These are phyloP conservation scores for Coilia nasus DNA, from an alignment of 2,797 vertebrate species.

Conservation along the genomic window DNA sequence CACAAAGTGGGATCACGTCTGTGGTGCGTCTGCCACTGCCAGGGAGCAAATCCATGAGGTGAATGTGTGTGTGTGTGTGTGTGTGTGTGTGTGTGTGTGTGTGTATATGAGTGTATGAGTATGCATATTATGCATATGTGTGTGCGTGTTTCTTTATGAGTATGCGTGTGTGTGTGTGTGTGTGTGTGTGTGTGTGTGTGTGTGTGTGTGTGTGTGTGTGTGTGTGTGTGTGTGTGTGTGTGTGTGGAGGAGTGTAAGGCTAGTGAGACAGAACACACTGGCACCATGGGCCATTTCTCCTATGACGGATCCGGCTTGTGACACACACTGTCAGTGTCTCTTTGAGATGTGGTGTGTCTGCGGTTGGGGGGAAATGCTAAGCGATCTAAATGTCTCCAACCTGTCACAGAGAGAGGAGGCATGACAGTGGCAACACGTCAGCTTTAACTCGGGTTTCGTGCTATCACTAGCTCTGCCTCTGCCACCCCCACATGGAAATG, in stretches of 20 bases:
- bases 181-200: neutral
- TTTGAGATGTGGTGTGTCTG: neutral
- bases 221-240: conserved; percentile 23
- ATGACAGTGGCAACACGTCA: neutral
- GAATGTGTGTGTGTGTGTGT: conserved; percentile 15
- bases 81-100: conserved; percentile 1
- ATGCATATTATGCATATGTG: neutral
- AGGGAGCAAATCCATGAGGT: conserved; percentile 43
- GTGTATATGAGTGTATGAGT: neutral
- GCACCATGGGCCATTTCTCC: conserved; percentile 36
- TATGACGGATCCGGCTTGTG: conserved; percentile 41
- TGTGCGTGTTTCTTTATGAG: neutral
- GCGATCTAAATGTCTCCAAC: conserved; percentile 50
- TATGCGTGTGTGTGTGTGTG: neutral
- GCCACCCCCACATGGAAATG: neutral
- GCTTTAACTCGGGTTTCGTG: neutral
- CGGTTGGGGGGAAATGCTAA: conserved; percentile 41
- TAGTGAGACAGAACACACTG: neutral
- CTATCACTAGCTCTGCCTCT: neutral
- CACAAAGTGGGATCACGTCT: neutral
- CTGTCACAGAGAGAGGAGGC: conserved; percentile 49
- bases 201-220: neutral
- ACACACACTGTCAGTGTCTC: neutral
- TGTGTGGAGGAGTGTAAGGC: neutral
- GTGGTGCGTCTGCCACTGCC: neutral